A percentile compares a stretch with the other conserved stretches of the same genome.
Evolutionary conservation across 1,140 invertebrate genomes (phyloP).

Genomic region (Drosophila nigrodunni): DNA sequence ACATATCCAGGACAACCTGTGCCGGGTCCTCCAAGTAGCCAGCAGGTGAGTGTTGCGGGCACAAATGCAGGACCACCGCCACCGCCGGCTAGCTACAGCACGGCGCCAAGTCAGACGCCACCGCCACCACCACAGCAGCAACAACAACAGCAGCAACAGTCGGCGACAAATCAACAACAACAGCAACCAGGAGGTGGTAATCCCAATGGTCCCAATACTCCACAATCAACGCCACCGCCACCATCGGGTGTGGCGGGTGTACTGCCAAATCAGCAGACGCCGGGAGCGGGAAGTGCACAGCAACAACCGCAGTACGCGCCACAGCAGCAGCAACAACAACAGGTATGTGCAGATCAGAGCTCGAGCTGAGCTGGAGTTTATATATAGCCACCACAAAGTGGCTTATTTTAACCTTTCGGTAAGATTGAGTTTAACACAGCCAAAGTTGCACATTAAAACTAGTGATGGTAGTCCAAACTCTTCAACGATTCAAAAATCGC

Average conservation of each 20-base stretch:
- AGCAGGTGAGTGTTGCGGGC: conserved; percentile 52
- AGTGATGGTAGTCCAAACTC: no score
- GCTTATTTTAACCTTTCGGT: no score
- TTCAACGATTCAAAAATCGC: no score
- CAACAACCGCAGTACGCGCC: conserved; percentile 68
- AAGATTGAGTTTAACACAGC: no score
- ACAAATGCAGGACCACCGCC: conserved; percentile 56
- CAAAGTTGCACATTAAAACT: no score
- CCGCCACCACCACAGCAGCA: conserved; percentile 57
- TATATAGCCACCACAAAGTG: no score
- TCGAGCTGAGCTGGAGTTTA: not conserved
- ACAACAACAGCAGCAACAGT: conserved; percentile 55
- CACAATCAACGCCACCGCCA: conserved; percentile 79
- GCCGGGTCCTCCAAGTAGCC: conserved; percentile 29
- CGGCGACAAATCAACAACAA: conserved; percentile 47
- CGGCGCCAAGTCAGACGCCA: conserved; percentile 80
- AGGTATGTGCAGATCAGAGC: conserved; percentile 17
- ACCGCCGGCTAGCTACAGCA: conserved; percentile 73
- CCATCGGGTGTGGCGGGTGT: conserved; percentile 33
- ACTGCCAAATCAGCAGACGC: conserved; percentile 54
- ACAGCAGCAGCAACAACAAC: conserved; percentile 68
- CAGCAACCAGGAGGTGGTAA: conserved; percentile 55
- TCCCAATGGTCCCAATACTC: conserved; percentile 77
- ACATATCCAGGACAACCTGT: conserved; percentile 62
- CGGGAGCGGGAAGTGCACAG: conserved; percentile 32